These are phyloP conservation scores for Elegia similella DNA, from an alignment of 2,888 invertebrate species.

Conservation along the genomic window DNA sequence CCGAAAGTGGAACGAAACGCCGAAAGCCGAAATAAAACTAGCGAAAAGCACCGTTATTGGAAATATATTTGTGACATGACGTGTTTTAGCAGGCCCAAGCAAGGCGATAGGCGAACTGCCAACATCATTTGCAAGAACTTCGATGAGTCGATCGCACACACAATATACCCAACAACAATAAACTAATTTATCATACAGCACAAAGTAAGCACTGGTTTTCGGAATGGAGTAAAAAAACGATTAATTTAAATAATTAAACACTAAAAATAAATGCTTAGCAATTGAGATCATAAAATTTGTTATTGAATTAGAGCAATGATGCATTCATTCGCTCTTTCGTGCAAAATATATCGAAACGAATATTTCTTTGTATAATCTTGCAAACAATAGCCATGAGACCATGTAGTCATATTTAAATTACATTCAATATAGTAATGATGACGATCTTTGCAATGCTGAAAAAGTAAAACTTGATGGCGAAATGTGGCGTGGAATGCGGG, in stretches of 20 bases:
- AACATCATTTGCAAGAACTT: constrained; percentile 10
- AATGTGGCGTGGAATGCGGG: background rate
- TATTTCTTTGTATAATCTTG: background rate
- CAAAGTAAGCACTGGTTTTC: background rate
- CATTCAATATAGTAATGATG: background rate
- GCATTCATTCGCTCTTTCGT: background rate
- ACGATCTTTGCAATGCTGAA: constrained; percentile 1
- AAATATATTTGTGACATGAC: constrained; percentile 34
- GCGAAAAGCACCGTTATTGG: constrained; percentile 46
- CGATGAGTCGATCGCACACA: background rate
- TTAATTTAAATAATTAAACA: background rate
- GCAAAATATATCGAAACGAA: background rate
- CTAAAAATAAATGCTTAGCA: background rate
- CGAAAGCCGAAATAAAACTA: constrained; percentile 42
- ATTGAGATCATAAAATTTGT: background rate
- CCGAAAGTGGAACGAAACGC: constrained; percentile 68
- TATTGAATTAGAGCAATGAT: background rate
- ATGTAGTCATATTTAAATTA: constrained; percentile 1
- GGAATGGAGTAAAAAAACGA: background rate
- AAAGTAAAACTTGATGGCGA: background rate
- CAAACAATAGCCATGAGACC: constrained; percentile 9
- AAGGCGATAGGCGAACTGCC: constrained; percentile 20
- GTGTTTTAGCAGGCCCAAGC: background rate
- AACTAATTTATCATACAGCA: constrained; percentile 5
- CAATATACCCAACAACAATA: background rate